phyloP scores from a whole-genome alignment of 2,113 vertebrate genomes.

The Oreocharis arfaki region DNA sequence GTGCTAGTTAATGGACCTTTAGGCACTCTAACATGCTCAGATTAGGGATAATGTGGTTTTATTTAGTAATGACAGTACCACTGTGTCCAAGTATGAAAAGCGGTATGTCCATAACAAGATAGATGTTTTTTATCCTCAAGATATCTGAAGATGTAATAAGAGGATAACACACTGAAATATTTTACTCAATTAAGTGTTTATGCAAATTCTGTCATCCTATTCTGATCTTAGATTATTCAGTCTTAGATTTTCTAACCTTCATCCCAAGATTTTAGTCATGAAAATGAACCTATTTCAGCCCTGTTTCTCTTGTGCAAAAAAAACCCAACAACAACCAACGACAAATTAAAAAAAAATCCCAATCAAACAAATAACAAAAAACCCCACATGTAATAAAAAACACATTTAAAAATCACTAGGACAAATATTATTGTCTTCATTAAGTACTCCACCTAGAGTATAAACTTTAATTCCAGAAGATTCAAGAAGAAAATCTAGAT shows the following conservation, averaged over 20 bases:
- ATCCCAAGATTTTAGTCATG: not conserved
- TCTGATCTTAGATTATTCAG: not conserved
- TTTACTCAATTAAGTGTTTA: not conserved
- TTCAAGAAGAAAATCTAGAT: not conserved
- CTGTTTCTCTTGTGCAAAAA: not conserved
- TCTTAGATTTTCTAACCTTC: not conserved
- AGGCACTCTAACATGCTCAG: not conserved
- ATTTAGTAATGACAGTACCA: not conserved
- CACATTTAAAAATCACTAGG: accelerated
- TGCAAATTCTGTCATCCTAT: not conserved
- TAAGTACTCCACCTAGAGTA: not conserved
- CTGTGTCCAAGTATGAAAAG: not conserved
- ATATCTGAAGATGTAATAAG: not conserved
- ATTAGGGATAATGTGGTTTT: not conserved
- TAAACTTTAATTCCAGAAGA: not conserved
- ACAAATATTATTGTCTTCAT: not conserved
- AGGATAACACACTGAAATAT: not conserved
- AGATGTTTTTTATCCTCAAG: not conserved
- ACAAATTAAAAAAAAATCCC: not conserved
- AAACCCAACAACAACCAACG: accelerated
- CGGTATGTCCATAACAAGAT: not conserved
- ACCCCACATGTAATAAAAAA: not conserved
- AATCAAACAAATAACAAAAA: not conserved
- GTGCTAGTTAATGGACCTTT: not conserved
- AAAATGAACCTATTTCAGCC: not conserved